These are phyloP conservation scores for Cichladusa arquata DNA, from an alignment of 2,113 vertebrate species.

Conservation along the genomic window DNA sequence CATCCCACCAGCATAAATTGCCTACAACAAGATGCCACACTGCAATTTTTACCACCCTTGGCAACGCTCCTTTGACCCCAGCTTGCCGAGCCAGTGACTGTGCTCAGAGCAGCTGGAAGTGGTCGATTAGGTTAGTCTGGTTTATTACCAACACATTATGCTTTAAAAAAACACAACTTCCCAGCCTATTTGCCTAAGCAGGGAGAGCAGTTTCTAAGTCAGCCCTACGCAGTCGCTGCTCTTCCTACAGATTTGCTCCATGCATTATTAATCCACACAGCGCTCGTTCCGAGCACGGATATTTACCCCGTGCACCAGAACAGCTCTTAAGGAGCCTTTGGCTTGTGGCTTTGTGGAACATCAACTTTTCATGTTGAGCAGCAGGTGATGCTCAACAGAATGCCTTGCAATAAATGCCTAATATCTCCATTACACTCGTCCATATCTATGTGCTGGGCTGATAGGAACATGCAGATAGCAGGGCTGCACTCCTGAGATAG, in stretches of 20 bases:
- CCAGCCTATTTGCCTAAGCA: slow-evolving; percentile 15
- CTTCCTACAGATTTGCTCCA: slow-evolving; percentile 20
- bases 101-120: neutral
- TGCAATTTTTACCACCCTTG: neutral
- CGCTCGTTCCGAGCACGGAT: neutral
- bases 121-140: neutral
- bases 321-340: slow-evolving; percentile 18
- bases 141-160: neutral
- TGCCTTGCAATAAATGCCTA: slow-evolving; percentile 19
- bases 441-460: neutral
- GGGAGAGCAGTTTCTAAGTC: neutral
- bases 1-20: neutral
- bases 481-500: slow-evolving; percentile 44
- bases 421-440: slow-evolving; percentile 1
- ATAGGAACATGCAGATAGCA: slow-evolving; percentile 16
- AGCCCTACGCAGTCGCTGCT: neutral
- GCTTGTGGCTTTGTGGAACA: slow-evolving; percentile 55
- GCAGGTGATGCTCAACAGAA: slow-evolving; percentile 65
- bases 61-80: rapidly evolving
- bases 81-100: rapidly evolving
- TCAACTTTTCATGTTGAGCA: slow-evolving; percentile 49
- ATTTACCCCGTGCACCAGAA: slow-evolving; percentile 33
- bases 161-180: slow-evolving; percentile 32
- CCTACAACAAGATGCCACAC: rapidly evolving
- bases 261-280: slow-evolving; percentile 43